Conservation (phyloP, 1,140 invertebrate species). For the Pemphigus obesinymphae region DNA sequence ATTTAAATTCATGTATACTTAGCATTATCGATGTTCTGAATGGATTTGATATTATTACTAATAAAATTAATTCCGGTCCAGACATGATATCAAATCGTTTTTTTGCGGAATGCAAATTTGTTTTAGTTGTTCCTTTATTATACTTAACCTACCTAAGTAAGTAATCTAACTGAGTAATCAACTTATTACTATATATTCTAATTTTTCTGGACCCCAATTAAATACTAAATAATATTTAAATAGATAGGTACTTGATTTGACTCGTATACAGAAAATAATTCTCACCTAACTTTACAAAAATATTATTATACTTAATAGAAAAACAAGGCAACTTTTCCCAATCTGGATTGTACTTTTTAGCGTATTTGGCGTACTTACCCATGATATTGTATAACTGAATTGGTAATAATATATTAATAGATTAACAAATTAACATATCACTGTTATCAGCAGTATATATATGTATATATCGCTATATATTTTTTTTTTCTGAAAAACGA, state of each 20-base stretch:
- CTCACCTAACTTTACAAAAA: no score
- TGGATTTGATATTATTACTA: not conserved
- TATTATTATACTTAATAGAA: not conserved
- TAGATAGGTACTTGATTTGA: no score
- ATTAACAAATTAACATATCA: no score
- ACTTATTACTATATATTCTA: no score
- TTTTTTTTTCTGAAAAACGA: not conserved
- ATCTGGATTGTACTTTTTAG: not conserved
- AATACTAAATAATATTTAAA: no score
- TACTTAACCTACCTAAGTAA: no score
- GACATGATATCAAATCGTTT: not conserved
- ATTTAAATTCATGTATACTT: no score
- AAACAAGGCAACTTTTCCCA: not conserved
- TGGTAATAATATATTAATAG: not conserved
- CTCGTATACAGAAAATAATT: no score
- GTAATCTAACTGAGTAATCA: no score
- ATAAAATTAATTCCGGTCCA: no score
- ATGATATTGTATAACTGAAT: not conserved
- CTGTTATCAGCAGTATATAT: not conserved
- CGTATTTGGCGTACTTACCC: not conserved
- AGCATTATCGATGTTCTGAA: not conserved
- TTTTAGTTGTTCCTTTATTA: not conserved
- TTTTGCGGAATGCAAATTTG: no score
- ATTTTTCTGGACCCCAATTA: no score
- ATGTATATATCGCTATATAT: not conserved